Evolutionary conservation across 2,888 invertebrate genomes (phyloP).

Genomic region (Nomada fucata): DNA sequence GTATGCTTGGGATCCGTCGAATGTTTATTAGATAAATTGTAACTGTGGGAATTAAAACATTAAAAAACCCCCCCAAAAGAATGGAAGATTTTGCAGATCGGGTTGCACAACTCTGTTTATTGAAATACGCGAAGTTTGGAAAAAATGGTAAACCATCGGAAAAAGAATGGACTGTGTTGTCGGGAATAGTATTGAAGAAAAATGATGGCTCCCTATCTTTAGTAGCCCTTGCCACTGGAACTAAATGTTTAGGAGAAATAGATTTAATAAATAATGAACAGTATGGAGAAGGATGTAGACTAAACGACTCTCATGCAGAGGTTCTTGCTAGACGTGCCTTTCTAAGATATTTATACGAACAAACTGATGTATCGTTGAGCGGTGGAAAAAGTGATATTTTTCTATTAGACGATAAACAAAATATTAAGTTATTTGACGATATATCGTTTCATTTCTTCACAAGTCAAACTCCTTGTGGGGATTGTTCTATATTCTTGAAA

Average conservation of each 20-base stretch:
- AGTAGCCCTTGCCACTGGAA: constrained; percentile 94
- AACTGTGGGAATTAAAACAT: background rate
- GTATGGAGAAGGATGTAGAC: constrained; percentile 88
- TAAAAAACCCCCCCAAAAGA: background rate
- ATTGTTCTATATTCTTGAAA: constrained; percentile 93
- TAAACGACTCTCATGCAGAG: constrained; percentile 98
- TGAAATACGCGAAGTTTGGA: constrained; percentile 87
- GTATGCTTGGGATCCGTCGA: constrained; percentile 87
- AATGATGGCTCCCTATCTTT: constrained; percentile 85
- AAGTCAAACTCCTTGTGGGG: constrained; percentile 96
- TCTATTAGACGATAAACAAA: constrained; percentile 75
- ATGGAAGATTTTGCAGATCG: constrained; percentile 82
- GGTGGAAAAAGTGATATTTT: constrained; percentile 81
- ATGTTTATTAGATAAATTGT: constrained; percentile 82
- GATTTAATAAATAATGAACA: constrained; percentile 84
- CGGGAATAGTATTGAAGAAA: constrained; percentile 88
- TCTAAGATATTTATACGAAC: constrained; percentile 90
- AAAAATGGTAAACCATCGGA: constrained; percentile 92
- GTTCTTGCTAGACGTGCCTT: constrained; percentile 93
- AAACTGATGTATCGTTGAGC: constrained; percentile 85
- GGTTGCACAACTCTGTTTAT: constrained; percentile 87
- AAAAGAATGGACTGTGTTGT: constrained; percentile 93
- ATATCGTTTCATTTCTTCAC: constrained; percentile 93
- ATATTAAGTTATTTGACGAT: constrained; percentile 85
- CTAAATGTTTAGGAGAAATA: constrained; percentile 93